Evolutionary conservation across 2,113 vertebrate species (phyloP), one percentile per base, ranked within the genome.

Genomic region (Perca fluviatilis): DNA sequence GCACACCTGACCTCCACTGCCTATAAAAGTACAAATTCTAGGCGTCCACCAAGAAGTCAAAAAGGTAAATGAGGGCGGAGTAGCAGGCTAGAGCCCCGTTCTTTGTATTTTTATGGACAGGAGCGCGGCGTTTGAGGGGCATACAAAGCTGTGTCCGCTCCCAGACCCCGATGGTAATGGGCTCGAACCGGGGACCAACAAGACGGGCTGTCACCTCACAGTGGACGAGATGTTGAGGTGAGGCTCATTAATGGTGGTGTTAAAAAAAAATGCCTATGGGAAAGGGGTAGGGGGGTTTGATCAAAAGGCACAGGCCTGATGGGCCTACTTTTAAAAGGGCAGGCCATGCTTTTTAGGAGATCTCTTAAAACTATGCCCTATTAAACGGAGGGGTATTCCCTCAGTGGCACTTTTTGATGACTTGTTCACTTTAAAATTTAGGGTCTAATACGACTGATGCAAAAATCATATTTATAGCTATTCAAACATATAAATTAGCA

Each of bases 51-150:
- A 85, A 90, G 87, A 65, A 86, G 86, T 84, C 88, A 83, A 82
- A 87, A 89, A 92, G 81, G 80, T 92, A 92, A 93, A 94, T 86
- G 77, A 93, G 80, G 80, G 62, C 7, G 57, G 69, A 68, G 62
- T 71, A 63, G 70, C 65, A 65, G 60, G 72, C 66, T 14, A 23
- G 49, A 82, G 79, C 82, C 67, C 75, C 86, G 19, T 77, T 91
- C 83, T 86, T 89, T 90, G 79, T 86, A 75, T 92, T 92, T 95
- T 95, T 93, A 95, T 93, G 82, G 92, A 88, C 33, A 77, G 72
- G 56, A 83, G 65, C 47, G 27, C 53, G 23, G 85, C 65, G 85
- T 88, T 90, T 88, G 80, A 92, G 87, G 90, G 82, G 84, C 51
- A 76, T 53, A 60, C 70, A 77, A 85, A 83, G 67, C 86, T 43